Base-by-base conservation (phyloP, 2,113 vertebrate genomes). In the Sebastes fasciatus region DNA sequence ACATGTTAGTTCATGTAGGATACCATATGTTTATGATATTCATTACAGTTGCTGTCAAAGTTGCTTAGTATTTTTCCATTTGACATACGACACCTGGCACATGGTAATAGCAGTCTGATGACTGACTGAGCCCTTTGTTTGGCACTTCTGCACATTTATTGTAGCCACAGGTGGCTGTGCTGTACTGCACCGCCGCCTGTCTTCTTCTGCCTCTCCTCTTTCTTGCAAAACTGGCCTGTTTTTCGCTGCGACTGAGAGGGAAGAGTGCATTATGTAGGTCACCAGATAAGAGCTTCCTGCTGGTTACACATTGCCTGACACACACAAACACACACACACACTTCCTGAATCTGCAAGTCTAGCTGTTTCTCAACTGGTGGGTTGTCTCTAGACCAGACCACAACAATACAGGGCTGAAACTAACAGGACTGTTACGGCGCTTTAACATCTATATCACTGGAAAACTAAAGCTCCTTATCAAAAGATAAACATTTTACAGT, bases 271-370 rank as follows among this genome's bases (percentile, higher is more conserved):
- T 69, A 94, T 91, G 90, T 94, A 94, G 92, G 93, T 93, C 93
- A 93, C 76, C 87, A 90, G 93, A 94, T 94, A 94, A 92, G 84
- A 78, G 89, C 82, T 93, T 93, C 93, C 92, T 93, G 85, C 92
- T 89, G 80, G 92, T 93, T 93, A 93, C 89, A 91, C 84, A 90
- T 93, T 92, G 88, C 65, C 73, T 85, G 82, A 83, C 70, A 82
- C 55, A 79, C 74, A 86, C 80, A 71, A 51, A 62, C 62, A 79
- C 45, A 63, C 79, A 75, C 77, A 42, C 52, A 65, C 46, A 63
- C 71, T 88, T 93, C 86, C 89, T 88, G 87, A 86, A 87, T 81
- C 72, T 48, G 54, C 80, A 75, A 26, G 55, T 79, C 4, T 42
- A 17, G 80, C 75, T 45, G 65, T 86, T 79, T 79, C 42, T 71